Percentiles rank a stretch among this genome's conserved stretches.
phyloP scores from a whole-genome alignment of 2,888 invertebrate species.

The Agrochola macilenta region DNA sequence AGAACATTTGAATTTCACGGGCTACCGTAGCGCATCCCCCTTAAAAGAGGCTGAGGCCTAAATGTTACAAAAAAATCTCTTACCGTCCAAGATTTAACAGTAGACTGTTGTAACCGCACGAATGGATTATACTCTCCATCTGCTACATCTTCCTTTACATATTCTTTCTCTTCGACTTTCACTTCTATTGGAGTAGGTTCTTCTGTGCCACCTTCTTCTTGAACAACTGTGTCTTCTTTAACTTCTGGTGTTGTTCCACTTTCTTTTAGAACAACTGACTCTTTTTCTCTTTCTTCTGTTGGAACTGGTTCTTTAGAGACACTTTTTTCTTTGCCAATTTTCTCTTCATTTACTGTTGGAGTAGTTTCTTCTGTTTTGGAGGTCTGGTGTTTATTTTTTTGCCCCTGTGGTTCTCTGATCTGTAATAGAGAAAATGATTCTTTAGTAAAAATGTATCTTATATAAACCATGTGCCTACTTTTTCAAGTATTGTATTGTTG shows the following conservation, averaged over 20 bases:
- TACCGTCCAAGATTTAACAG: slow-evolving; percentile 48
- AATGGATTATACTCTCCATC: slow-evolving; percentile 29
- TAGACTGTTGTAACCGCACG: slow-evolving; percentile 11
- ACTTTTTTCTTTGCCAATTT: not conserved
- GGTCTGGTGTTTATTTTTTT: not conserved
- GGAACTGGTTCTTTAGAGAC: not conserved
- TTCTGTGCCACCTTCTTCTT: not conserved
- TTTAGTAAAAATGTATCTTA: no score
- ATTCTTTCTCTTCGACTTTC: not conserved
- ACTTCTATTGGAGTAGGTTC: not conserved
- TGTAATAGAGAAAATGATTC: slow-evolving; percentile 3
- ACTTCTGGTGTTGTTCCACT: not conserved
- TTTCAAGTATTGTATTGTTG: no score
- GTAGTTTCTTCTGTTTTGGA: not conserved
- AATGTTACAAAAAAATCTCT: not conserved
- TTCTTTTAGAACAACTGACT: not conserved
- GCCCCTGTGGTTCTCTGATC: slow-evolving; percentile 8
- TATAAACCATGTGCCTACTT: no score
- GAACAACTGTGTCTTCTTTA: not conserved
- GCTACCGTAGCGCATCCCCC: no score
- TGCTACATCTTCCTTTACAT: no score
- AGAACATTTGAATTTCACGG: no score
- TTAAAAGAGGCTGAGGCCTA: no score
- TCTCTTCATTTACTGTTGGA: not conserved
- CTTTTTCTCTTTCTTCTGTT: slow-evolving; percentile 6